Evolutionary conservation across 2,797 vertebrate species (phyloP).

Genomic region (Craterocephalus amniculus): DNA sequence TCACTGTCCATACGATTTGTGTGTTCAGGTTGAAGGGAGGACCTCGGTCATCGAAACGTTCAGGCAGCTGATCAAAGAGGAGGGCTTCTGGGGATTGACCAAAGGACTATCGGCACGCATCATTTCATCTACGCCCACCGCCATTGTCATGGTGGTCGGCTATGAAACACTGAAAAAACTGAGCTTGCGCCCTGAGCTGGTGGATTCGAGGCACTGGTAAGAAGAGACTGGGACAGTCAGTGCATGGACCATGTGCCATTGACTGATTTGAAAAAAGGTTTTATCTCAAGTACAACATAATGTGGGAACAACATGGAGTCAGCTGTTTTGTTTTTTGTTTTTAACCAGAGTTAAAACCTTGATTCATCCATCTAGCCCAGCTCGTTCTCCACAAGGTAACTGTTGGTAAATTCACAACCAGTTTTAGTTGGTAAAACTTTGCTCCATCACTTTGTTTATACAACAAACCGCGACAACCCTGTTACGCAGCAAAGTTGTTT

Average conservation of each 20-base stretch:
- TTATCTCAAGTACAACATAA: constrained; percentile 20
- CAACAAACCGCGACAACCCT: too few species aligned
- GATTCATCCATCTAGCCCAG: not conserved
- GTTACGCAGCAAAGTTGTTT: not conserved
- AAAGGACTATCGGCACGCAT: constrained; percentile 97
- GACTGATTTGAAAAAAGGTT: constrained; percentile 10
- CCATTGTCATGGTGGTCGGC: constrained; percentile 96
- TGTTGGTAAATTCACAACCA: not conserved
- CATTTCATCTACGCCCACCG: constrained; percentile 94
- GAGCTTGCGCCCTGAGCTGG: constrained; percentile 93
- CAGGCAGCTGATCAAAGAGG: constrained; percentile 91
- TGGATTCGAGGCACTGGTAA: constrained; percentile 97
- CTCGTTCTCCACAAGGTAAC: not conserved
- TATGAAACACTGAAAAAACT: constrained; percentile 97
- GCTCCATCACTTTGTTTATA: too few species aligned
- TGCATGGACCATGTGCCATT: constrained; percentile 34
- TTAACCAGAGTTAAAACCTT: not conserved
- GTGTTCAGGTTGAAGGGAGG: constrained; percentile 92
- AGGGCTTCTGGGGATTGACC: constrained; percentile 94
- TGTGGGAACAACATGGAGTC: constrained; percentile 23
- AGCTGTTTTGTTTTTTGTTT: not conserved
- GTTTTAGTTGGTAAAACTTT: constrained; percentile 9
- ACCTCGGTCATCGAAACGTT: constrained; percentile 92
- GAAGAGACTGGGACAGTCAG: not conserved
- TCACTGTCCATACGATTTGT: not conserved